These are phyloP conservation scores for Eulacestoma nigropectus DNA, from an alignment of 2,113 vertebrate genomes.

Conservation along the genomic window DNA sequence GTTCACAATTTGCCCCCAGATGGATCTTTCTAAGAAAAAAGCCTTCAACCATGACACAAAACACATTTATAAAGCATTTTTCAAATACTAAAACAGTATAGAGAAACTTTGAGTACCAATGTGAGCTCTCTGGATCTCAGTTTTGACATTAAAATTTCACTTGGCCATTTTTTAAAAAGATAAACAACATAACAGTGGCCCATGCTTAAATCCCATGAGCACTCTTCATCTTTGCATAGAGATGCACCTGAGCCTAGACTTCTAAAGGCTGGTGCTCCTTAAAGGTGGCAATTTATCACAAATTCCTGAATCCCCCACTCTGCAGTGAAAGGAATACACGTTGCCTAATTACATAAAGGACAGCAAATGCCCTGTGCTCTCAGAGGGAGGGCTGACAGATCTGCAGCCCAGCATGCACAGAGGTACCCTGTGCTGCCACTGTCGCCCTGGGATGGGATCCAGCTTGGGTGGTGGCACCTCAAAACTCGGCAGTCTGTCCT, in stretches of 20 bases:
- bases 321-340: neutral
- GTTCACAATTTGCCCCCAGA: neutral
- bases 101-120: neutral
- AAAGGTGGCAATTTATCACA: neutral
- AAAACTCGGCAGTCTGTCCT: neutral
- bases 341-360: neutral
- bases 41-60: neutral
- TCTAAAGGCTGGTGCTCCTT: neutral
- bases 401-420: neutral
- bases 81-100: neutral
- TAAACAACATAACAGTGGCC: neutral
- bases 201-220: neutral
- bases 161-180: neutral
- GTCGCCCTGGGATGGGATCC: accelerated
- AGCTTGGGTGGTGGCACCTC: neutral
- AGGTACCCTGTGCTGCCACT: neutral
- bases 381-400: accelerated
- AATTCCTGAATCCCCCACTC: neutral
- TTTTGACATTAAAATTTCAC: neutral
- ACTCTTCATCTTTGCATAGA: neutral
- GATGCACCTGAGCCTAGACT: neutral
- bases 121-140: accelerated
- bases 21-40: neutral
- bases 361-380: neutral
- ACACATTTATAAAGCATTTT: neutral